A percentile compares a stretch with the other conserved stretches of the same genome.
Evolutionary conservation across 2,113 vertebrate species (phyloP).

Genomic region (Hiodon alosoides): DNA sequence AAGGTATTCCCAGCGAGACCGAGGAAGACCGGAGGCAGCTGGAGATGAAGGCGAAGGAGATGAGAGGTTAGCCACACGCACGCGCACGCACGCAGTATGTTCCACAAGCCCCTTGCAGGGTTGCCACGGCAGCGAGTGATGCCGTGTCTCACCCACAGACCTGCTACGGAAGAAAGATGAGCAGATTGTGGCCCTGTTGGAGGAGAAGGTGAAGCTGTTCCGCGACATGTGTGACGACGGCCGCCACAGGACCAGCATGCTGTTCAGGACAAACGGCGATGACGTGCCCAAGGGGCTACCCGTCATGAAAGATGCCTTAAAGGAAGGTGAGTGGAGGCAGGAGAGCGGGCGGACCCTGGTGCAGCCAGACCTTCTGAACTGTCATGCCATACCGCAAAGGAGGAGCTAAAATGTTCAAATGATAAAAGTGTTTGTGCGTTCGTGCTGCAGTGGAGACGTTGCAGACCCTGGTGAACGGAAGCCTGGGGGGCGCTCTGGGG

Average conservation of each 20-base stretch:
- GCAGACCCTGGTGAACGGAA: constrained; percentile 69
- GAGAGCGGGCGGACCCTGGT: too few species aligned
- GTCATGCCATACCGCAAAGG: background rate
- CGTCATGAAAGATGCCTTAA: constrained; percentile 76
- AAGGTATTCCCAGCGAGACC: constrained; percentile 83
- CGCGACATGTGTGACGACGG: constrained; percentile 71
- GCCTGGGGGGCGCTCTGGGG: constrained; percentile 56
- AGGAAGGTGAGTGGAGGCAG: constrained; percentile 63
- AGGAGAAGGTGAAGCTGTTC: constrained; percentile 83
- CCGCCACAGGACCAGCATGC: constrained; percentile 46
- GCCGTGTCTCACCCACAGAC: constrained; percentile 52
- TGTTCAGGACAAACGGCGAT: constrained; percentile 77
- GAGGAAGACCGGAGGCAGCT: constrained; percentile 79
- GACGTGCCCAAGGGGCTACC: constrained; percentile 77
- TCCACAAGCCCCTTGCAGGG: too few species aligned
- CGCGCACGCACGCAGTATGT: background rate
- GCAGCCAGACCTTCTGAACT: too few species aligned
- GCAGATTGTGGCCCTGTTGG: constrained; percentile 74
- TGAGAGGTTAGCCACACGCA: constrained; percentile 65
- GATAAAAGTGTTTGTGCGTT: constrained; percentile 17
- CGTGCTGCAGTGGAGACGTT: constrained; percentile 70
- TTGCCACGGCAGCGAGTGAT: background rate
- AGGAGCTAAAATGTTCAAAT: background rate
- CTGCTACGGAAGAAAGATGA: constrained; percentile 81
- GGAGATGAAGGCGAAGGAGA: constrained; percentile 72